Percentiles rank a stretch among this genome's conserved stretches.
Evolutionary conservation across 2,888 invertebrate species (phyloP).

Genomic region (Macrophya annulata): DNA sequence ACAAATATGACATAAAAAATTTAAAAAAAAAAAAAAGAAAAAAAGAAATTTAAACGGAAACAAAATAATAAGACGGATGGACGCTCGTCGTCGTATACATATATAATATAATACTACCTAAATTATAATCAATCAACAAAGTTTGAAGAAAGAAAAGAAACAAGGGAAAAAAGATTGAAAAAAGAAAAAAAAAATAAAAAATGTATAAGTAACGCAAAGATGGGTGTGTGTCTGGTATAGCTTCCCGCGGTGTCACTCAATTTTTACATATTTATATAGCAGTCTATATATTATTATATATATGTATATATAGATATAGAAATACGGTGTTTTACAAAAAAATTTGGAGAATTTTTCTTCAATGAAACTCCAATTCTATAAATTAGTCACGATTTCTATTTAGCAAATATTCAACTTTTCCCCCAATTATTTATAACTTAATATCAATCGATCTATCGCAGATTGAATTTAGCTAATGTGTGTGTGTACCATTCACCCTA

Average conservation of each 20-base stretch:
- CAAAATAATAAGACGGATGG: no score
- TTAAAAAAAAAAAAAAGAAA: no score
- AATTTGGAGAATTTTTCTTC: background rate
- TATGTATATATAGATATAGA: no score
- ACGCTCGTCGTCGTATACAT: no score
- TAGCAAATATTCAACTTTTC: background rate
- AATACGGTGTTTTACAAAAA: background rate
- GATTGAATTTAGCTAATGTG: background rate
- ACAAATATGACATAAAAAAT: background rate
- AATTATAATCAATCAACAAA: background rate
- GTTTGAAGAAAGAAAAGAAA: conserved; percentile 39
- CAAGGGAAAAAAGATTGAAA: no score
- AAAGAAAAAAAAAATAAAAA: conserved; percentile 39
- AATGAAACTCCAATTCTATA: background rate
- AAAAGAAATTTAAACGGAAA: background rate
- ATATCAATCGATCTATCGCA: background rate
- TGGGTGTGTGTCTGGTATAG: conserved; percentile 63
- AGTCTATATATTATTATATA: background rate
- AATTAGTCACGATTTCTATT: background rate
- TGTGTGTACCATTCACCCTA: background rate
- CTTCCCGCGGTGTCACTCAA: conserved; percentile 50
- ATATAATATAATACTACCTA: background rate
- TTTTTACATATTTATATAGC: conserved; percentile 42
- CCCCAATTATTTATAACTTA: background rate
- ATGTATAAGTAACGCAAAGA: conserved; percentile 55